Evolutionary conservation across 2,888 invertebrate species (phyloP).

Genomic region (Empis livida): DNA sequence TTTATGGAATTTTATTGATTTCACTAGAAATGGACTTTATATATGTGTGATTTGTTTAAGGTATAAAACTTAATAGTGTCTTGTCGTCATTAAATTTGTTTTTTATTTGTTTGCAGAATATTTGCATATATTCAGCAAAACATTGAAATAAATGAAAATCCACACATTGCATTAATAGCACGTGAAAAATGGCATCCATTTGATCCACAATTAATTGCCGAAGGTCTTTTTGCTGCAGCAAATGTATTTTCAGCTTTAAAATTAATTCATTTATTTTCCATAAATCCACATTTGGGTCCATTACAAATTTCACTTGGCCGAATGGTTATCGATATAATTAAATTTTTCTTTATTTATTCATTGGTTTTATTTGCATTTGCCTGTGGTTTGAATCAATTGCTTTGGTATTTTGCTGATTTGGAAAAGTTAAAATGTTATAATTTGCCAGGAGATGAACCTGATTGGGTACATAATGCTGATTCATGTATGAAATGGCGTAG

Average conservation of each 20-base stretch:
- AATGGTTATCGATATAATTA: conserved; percentile 83
- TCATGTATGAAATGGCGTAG: conserved; percentile 78
- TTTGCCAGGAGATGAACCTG: conserved; percentile 53
- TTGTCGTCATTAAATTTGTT: no score
- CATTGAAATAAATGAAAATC: conserved; percentile 52
- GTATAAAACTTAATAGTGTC: no score
- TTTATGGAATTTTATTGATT: conserved; percentile 96
- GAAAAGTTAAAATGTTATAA: conserved; percentile 65
- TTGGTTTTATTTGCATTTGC: conserved; percentile 84
- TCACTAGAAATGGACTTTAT: conserved; percentile 79
- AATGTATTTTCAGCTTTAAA: conserved; percentile 90
- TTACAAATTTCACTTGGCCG: conserved; percentile 82
- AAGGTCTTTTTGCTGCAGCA: conserved; percentile 87
- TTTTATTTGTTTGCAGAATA: no score
- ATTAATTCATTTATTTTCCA: conserved; percentile 81
- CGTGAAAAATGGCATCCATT: conserved; percentile 84
- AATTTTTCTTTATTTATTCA: conserved; percentile 83
- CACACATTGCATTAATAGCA: conserved; percentile 58
- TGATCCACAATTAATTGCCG: conserved; percentile 86
- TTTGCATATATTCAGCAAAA: conserved; percentile 65
- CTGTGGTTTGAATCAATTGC: conserved; percentile 79
- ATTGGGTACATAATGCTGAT: conserved; percentile 63
- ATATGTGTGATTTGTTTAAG: conserved; percentile 54
- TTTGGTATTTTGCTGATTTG: conserved; percentile 88
- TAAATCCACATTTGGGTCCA: conserved; percentile 85